phyloP scores from a whole-genome alignment of 2,888 invertebrate genomes.

The Drosophila conformis region DNA sequence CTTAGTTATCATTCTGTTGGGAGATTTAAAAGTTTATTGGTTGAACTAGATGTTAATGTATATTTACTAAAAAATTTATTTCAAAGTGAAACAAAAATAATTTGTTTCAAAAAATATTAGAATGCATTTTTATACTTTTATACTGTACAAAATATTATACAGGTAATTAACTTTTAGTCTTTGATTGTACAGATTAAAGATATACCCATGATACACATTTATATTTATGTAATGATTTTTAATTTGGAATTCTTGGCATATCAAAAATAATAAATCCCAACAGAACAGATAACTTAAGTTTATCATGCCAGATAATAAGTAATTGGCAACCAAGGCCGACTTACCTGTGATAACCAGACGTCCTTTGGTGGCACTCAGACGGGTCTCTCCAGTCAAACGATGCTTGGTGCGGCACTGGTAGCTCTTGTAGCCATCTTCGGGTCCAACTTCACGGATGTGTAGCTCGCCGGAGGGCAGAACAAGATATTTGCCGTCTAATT shows the following conservation, averaged over 20 bases:
- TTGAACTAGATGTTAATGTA: neutral
- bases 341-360: slow-evolving; percentile 97
- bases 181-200: neutral
- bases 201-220: neutral
- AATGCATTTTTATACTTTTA: neutral
- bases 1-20: slow-evolving; percentile 28
- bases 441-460: slow-evolving; percentile 97
- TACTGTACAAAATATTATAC: neutral
- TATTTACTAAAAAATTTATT: neutral
- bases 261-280: neutral
- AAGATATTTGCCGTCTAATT: slow-evolving; percentile 96
- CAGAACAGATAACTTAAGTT: slow-evolving; percentile 32
- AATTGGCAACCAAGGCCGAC: slow-evolving; percentile 84
- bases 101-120: neutral
- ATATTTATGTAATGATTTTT: neutral
- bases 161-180: neutral
- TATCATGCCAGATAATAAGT: neutral
- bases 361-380: slow-evolving; percentile 96
- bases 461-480: slow-evolving; percentile 97
- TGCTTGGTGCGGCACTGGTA: slow-evolving; percentile 98
- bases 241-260: neutral
- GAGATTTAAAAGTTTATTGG: neutral
- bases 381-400: slow-evolving; percentile 95
- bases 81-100: neutral
- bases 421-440: slow-evolving; percentile 96